These are phyloP conservation scores for Dynastes grantii DNA, from an alignment of 2,888 invertebrate species.

Conservation along the genomic window DNA sequence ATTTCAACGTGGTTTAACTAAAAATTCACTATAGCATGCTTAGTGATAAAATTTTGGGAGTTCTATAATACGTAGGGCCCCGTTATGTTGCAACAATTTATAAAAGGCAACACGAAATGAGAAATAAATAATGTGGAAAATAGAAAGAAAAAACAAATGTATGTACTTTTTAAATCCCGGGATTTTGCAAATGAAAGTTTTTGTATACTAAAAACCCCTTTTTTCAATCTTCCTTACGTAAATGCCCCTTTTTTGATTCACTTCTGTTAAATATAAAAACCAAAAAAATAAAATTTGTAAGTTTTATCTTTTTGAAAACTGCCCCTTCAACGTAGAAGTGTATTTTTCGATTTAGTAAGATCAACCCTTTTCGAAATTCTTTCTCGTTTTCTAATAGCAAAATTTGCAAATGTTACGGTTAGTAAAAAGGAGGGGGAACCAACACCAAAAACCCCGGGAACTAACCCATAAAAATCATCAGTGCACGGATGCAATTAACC, in stretches of 20 bases:
- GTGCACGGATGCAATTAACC: conserved; percentile 56
- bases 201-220: too few relatives aligned
- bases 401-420: conserved; percentile 4
- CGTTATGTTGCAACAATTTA: conserved; percentile 31
- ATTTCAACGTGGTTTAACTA: too few relatives aligned
- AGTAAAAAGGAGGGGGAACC: conserved; percentile 29
- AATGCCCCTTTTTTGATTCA: too few relatives aligned
- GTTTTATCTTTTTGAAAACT: background rate
- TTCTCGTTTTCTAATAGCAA: background rate
- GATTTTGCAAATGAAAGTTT: too few relatives aligned
- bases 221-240: too few relatives aligned
- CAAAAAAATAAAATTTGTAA: too few relatives aligned
- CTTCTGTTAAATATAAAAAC: too few relatives aligned
- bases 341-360: background rate
- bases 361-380: background rate
- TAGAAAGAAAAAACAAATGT: background rate
- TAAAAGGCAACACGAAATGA: conserved; percentile 1
- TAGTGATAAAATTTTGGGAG: conserved; percentile 43
- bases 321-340: background rate
- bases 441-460: conserved; percentile 52
- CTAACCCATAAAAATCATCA: conserved; percentile 53
- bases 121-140: conserved; percentile 17
- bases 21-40: conserved; percentile 40
- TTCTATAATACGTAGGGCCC: conserved; percentile 27
- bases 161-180: too few relatives aligned